These are phyloP conservation scores for Fragum whitleyi DNA, from an alignment of 2,888 invertebrate species.

Conservation along the genomic window DNA sequence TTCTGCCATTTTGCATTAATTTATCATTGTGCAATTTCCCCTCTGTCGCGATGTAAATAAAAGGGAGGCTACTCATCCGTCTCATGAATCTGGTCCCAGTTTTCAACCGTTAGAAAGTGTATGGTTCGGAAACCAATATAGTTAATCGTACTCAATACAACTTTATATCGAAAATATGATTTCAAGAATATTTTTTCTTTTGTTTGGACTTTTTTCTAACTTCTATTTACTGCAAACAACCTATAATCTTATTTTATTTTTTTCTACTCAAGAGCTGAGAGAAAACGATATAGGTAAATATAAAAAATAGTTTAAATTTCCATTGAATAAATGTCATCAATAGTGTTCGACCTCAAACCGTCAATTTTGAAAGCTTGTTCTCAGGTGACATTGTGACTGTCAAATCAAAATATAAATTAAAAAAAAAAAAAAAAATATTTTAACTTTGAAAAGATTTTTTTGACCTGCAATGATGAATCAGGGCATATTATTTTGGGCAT, in stretches of 20 bases:
- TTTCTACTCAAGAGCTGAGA: constrained; percentile 19
- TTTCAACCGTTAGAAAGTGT: neutral
- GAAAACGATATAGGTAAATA: constrained; percentile 16
- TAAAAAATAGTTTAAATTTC: neutral
- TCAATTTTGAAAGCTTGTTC: too few relatives aligned
- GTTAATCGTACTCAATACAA: neutral
- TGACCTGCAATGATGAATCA: too few relatives aligned
- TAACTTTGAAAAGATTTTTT: too few relatives aligned
- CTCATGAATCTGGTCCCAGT: too few relatives aligned
- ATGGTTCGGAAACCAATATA: neutral
- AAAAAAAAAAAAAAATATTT: too few relatives aligned
- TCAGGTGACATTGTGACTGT: too few relatives aligned
- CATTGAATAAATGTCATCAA: neutral
- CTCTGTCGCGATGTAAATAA: constrained; percentile 10
- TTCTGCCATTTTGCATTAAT: constrained; percentile 40
- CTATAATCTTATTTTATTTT: neutral
- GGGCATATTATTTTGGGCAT: too few relatives aligned
- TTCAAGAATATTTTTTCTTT: neutral
- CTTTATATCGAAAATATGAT: neutral
- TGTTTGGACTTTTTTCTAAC: neutral
- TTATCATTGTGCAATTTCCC: neutral
- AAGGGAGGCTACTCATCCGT: constrained; percentile 19
- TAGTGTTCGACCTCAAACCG: neutral
- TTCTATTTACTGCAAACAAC: neutral
- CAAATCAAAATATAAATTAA: too few relatives aligned